These are phyloP conservation scores for Neofelis nebulosa DNA, from an alignment of 2,113 vertebrate genomes.

Conservation along the genomic window DNA sequence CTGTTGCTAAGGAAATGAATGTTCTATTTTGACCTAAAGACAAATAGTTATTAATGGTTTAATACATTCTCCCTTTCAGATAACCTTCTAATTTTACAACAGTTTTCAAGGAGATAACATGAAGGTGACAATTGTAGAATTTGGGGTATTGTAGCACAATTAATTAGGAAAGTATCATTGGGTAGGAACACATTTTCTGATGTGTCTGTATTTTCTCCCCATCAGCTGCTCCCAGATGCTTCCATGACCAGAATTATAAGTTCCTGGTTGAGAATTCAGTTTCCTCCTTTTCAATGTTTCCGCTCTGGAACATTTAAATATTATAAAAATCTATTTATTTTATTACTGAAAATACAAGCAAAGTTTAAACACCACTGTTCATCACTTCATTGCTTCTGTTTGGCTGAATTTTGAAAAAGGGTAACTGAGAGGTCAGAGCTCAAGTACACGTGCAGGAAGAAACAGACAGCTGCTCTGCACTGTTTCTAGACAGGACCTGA, in stretches of 20 bases:
- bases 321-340: neutral
- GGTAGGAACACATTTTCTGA: neutral
- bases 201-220: neutral
- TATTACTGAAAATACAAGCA: neutral
- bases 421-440: neutral
- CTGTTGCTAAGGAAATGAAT: neutral
- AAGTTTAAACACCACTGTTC: neutral
- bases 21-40: neutral
- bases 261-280: neutral
- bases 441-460: neutral
- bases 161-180: rapidly evolving
- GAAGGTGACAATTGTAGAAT: neutral
- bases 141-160: neutral
- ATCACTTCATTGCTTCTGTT: neutral
- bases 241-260: neutral
- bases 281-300: neutral
- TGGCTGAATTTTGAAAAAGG: neutral
- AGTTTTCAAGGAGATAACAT: neutral
- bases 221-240: neutral
- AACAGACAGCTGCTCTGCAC: neutral
- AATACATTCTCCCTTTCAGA: neutral
- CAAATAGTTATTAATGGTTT: neutral
- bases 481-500: neutral
- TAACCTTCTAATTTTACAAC: neutral
- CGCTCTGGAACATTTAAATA: neutral